Base-by-base conservation (phyloP, 2,888 invertebrate genomes). In the Entomobrya multifasciata region DNA sequence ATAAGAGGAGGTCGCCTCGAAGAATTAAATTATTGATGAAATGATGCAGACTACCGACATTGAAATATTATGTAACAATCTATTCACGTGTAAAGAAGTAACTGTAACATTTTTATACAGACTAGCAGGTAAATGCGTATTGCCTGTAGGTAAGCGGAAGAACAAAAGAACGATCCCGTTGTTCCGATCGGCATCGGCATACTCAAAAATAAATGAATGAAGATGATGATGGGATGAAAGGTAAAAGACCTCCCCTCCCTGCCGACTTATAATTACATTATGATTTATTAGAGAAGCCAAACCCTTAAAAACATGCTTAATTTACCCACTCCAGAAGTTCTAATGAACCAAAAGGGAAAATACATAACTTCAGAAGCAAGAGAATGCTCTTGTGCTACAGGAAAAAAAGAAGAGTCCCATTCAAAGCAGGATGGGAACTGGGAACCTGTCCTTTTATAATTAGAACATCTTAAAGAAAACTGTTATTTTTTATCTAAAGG, bases 201-300 rank as follows among this genome's bases (percentile, higher is more conserved):
- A 10, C 5, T 36, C 22, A 27, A 11, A 5, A 30, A 13, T 62
- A 62, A 70, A 47, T 44, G 44, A 36, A 60, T 72, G 60, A 57
- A 81, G 81, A 62, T 15, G 52, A 52, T 65, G 70, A 80, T 80
- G 47, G 72, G 41, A 84, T 77, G 84, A 84, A 84, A 84, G 67
- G 81, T 67, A 77, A 65, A 67, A 87, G 86, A 87, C 80, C 88
- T 84, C n/a, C n/a, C n/a, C n/a, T n/a, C 86, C 84, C 81, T 79
- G 85, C 84, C 84, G 87, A 87, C 87, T 84, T 81, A 65, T 87
- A 88, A 87, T 88, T 87, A 88, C 87, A 87, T 87, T 85, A 85
- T 88, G 88, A 88, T 88, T 88, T 88, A 88, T 86, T 77, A 57
- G 87, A 76, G 17, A 47, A 78, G 67, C 82, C 87, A 87, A 81